phyloP scores from a whole-genome alignment of 2,888 invertebrate genomes.

The Cheilosia vernalis region DNA sequence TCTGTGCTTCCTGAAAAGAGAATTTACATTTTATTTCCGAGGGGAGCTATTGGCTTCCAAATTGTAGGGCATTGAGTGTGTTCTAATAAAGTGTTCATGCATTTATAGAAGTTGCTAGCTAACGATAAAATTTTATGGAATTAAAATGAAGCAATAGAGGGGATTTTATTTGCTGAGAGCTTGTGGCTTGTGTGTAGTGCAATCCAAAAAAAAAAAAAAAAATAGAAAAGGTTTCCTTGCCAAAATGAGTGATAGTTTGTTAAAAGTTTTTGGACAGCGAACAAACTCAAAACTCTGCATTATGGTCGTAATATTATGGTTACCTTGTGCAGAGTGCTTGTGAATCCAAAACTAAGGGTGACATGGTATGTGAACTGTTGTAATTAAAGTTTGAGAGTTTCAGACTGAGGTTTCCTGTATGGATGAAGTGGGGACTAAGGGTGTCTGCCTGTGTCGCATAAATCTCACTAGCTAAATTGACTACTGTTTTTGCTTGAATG shows the following conservation, averaged over 20 bases:
- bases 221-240: not conserved
- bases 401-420: not conserved
- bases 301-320: slow-evolving; percentile 13
- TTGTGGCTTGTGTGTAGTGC: not conserved
- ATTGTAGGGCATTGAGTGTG: slow-evolving; percentile 34
- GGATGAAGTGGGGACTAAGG: too few species aligned
- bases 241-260: slow-evolving; percentile 24
- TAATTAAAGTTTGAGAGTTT: not conserved
- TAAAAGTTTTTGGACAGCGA: slow-evolving; percentile 36
- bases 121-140: slow-evolving; percentile 50
- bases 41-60: not conserved
- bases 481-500: too few species aligned
- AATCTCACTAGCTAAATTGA: too few species aligned
- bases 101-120: slow-evolving; percentile 18
- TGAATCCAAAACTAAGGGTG: not conserved
- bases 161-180: not conserved
- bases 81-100: slow-evolving; percentile 26
- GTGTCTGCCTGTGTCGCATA: too few species aligned
- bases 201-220: not conserved
- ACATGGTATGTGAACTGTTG: not conserved
- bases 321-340: slow-evolving; percentile 3
- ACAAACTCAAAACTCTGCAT: slow-evolving; percentile 20
- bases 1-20: slow-evolving; percentile 4
- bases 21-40: slow-evolving; percentile 42
- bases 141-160: slow-evolving; percentile 37